Evolutionary conservation across 1,140 invertebrate genomes (phyloP).

Genomic region (Trinorchestia longiramus): DNA sequence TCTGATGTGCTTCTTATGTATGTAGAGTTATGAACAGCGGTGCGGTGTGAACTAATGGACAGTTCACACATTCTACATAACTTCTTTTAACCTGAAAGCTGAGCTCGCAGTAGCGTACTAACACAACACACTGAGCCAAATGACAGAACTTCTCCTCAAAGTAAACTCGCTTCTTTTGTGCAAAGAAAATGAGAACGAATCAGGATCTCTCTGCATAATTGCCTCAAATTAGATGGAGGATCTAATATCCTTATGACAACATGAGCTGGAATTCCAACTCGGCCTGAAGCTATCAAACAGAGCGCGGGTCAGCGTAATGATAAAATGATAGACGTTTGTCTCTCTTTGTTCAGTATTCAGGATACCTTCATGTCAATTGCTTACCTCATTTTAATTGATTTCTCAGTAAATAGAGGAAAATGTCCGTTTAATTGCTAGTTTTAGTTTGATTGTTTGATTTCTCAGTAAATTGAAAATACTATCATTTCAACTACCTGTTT

Average conservation of each 20-base stretch:
- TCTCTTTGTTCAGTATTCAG: neutral
- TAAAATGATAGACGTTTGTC: neutral
- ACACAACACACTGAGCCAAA: neutral
- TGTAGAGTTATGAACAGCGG: neutral
- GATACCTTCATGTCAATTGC: neutral
- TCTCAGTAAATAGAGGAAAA: neutral
- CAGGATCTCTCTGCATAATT: neutral
- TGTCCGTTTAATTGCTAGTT: neutral
- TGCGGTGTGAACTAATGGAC: neutral
- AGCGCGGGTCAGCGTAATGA: neutral
- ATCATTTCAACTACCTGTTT: neutral
- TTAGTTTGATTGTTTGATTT: neutral
- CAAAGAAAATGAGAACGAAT: neutral
- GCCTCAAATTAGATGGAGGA: neutral
- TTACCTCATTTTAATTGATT: neutral
- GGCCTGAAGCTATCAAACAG: neutral
- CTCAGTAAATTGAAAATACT: neutral
- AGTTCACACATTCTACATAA: neutral
- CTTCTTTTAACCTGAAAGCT: neutral
- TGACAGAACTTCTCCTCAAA: neutral
- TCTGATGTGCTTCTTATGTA: too few species aligned
- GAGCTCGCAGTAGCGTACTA: neutral
- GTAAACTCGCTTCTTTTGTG: neutral
- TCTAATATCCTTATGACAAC: neutral
- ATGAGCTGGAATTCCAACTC: neutral